Conservation (phyloP, 2,113 vertebrate genomes). For the Eleginops maclovinus region DNA sequence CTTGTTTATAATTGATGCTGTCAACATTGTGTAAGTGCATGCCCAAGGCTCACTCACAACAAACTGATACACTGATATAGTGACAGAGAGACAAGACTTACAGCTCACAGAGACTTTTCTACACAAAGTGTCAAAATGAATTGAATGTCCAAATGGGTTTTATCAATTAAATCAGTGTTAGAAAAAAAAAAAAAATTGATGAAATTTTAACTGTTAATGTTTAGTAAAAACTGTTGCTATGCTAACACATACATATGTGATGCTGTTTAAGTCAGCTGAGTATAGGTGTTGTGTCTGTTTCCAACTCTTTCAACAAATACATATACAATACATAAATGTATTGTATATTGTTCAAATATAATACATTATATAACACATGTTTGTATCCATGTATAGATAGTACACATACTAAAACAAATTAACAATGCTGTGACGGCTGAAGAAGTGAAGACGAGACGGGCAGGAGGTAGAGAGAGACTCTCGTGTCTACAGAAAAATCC, state of each 20-base stretch:
- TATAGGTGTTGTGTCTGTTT: background rate
- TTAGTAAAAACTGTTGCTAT: background rate
- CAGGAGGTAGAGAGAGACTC: constrained; percentile 70
- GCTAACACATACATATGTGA: background rate
- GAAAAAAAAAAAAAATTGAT: background rate
- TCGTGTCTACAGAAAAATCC: constrained; percentile 61
- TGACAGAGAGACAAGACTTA: no score
- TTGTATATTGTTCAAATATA: background rate
- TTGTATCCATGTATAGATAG: background rate
- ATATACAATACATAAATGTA: background rate
- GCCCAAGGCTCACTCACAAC: background rate
- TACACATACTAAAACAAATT: background rate
- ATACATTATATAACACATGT: background rate
- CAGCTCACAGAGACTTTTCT: no score
- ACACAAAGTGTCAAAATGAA: background rate
- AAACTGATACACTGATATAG: background rate
- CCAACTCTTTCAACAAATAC: background rate
- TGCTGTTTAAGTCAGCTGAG: background rate
- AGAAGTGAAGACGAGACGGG: constrained; percentile 65
- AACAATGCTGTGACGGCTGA: constrained; percentile 46
- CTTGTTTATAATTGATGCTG: background rate
- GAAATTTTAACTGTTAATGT: background rate
- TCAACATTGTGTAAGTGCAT: background rate
- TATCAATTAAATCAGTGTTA: no score
- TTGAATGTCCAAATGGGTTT: background rate